phyloP scores from a whole-genome alignment of 2,797 vertebrate species.

The Typhlichthys subterraneus region DNA sequence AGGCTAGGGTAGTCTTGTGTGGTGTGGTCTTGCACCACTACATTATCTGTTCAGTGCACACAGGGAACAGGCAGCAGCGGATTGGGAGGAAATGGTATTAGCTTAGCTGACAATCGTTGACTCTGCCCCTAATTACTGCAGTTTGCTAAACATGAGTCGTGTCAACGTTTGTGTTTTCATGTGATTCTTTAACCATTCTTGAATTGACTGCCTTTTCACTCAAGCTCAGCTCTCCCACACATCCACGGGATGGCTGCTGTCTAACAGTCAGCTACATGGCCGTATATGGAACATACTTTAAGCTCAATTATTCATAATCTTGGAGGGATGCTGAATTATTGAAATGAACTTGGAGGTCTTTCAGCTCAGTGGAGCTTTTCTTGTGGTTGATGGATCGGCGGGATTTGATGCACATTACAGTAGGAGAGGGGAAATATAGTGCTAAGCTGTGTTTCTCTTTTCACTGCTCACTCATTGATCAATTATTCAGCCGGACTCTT shows the following conservation, averaged over 20 bases:
- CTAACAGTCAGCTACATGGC: conserved; percentile 63
- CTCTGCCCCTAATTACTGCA: conserved; percentile 30
- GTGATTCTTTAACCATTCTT: conserved; percentile 38
- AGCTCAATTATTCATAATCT: conserved; percentile 86
- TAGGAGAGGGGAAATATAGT: conserved; percentile 77
- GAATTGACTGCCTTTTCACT: conserved; percentile 44
- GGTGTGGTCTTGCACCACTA: too few relatives aligned
- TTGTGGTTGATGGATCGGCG: conserved; percentile 83
- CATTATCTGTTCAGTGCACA: too few relatives aligned
- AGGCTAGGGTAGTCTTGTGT: too few relatives aligned
- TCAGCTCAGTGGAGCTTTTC: conserved; percentile 81
- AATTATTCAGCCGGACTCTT: conserved; percentile 80
- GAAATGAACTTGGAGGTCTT: conserved; percentile 86
- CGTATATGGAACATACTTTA: conserved; percentile 84
- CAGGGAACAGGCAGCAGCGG: too few relatives aligned
- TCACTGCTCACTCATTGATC: conserved; percentile 79
- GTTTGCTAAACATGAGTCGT: conserved; percentile 21
- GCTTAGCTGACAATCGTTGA: conserved; percentile 4
- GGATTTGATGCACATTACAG: conserved; percentile 80
- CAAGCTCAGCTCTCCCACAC: conserved; percentile 58
- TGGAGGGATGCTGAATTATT: conserved; percentile 86
- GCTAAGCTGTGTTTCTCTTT: conserved; percentile 85
- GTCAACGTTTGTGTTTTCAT: not conserved
- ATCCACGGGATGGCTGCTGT: conserved; percentile 58
- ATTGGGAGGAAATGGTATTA: too few relatives aligned